Evolutionary conservation across 2,113 vertebrate genomes (phyloP).

Genomic region (Bubo blakistoni): DNA sequence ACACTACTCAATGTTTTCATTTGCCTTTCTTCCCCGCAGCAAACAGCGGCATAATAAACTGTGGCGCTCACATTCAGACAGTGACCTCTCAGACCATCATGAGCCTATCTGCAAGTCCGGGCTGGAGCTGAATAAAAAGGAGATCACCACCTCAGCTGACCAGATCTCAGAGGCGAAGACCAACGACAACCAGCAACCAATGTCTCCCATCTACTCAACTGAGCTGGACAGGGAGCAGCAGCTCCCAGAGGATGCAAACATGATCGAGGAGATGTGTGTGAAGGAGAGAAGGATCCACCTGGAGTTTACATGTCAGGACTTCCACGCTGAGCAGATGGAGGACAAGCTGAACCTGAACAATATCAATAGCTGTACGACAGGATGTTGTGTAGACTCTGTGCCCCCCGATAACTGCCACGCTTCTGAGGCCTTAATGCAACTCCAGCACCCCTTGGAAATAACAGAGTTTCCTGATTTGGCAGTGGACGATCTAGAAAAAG

Average conservation of each 20-base stretch:
- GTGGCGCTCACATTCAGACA: constrained; percentile 95
- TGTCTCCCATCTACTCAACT: constrained; percentile 60
- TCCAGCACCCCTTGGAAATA: constrained; percentile 63
- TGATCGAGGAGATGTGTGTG: constrained; percentile 31
- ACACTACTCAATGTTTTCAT: not conserved
- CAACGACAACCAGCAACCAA: constrained; percentile 70
- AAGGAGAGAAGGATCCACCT: constrained; percentile 72
- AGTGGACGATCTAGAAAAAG: constrained; percentile 77
- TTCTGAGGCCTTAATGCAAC: constrained; percentile 72
- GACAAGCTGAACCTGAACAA: constrained; percentile 81
- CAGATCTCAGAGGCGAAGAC: constrained; percentile 78
- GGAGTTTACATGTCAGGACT: constrained; percentile 70
- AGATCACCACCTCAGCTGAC: constrained; percentile 83
- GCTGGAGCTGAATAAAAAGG: constrained; percentile 82
- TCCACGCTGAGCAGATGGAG: constrained; percentile 73
- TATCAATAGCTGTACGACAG: constrained; percentile 72
- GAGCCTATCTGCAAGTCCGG: constrained; percentile 79
- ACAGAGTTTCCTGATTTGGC: constrained; percentile 68
- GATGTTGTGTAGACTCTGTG: constrained; percentile 68
- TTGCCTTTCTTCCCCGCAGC: constrained; percentile 69
- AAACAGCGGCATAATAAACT: constrained; percentile 97
- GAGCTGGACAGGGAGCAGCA: constrained; percentile 51
- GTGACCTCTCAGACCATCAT: constrained; percentile 87
- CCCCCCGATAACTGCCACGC: constrained; percentile 72
- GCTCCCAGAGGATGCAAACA: constrained; percentile 41